These are phyloP conservation scores for Myodes glareolus DNA, from an alignment of 2,113 vertebrate species.

Conservation along the genomic window DNA sequence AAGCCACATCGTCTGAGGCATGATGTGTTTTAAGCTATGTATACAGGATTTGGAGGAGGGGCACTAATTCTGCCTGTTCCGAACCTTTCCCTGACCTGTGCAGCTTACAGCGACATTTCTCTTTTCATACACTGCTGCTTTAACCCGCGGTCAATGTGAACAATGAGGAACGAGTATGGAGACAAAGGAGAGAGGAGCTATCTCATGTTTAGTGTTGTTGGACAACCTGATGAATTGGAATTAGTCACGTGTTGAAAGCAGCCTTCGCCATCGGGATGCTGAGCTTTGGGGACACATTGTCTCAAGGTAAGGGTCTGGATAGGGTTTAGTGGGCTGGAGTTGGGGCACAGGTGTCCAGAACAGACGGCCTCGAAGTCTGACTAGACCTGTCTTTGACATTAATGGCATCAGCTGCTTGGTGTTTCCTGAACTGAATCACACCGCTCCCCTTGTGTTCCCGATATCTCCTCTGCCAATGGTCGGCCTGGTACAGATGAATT, in stretches of 20 bases:
- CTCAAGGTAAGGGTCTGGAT: background rate
- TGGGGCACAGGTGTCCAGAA: too few species aligned
- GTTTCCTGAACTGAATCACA: background rate
- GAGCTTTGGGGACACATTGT: background rate
- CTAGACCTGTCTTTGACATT: background rate
- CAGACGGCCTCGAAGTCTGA: background rate
- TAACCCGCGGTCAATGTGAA: background rate
- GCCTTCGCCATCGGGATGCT: background rate
- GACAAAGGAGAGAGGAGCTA: background rate
- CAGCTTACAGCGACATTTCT: background rate
- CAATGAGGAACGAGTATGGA: background rate
- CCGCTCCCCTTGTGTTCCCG: background rate
- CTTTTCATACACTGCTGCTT: background rate
- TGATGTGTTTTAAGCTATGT: background rate
- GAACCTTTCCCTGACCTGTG: background rate
- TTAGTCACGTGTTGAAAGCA: background rate
- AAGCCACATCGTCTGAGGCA: background rate
- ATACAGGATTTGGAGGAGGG: background rate
- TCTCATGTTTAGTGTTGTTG: background rate
- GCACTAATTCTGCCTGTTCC: background rate
- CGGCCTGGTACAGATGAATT: background rate
- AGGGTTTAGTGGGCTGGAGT: fast-evolving
- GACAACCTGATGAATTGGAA: background rate
- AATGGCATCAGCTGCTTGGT: background rate
- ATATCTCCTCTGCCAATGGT: background rate